A percentile compares a stretch with the other conserved stretches of the same genome.
Evolutionary conservation across 2,888 invertebrate species (phyloP).

Genomic region (Tribolium freemani): DNA sequence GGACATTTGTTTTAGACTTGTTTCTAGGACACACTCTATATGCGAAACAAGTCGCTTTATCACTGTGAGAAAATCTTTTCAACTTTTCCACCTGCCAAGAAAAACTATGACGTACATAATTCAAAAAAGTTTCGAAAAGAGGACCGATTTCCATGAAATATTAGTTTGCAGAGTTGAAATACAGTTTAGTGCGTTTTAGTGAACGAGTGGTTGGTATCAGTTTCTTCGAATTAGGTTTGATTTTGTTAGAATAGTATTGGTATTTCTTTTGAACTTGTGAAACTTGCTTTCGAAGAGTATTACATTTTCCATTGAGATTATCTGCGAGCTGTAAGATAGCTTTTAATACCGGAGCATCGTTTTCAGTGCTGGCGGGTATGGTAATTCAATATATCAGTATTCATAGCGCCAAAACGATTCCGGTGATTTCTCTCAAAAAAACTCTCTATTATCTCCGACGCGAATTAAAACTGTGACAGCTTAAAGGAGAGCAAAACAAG

Average conservation of each 20-base stretch:
- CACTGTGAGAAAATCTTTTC: too few species aligned
- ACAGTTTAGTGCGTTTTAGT: too few species aligned
- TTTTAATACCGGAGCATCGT: constrained; percentile 42
- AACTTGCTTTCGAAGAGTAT: neutral
- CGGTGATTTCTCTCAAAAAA: constrained; percentile 34
- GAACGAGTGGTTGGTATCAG: too few species aligned
- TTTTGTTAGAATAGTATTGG: neutral
- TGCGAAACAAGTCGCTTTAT: too few species aligned
- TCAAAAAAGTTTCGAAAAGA: too few species aligned
- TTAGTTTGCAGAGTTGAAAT: too few species aligned
- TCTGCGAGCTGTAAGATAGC: constrained; percentile 12
- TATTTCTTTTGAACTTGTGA: neutral
- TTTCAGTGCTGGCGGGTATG: constrained; percentile 48
- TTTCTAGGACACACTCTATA: too few species aligned
- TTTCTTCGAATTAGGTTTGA: too few species aligned
- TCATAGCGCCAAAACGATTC: constrained; percentile 53
- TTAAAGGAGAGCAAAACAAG: constrained; percentile 35
- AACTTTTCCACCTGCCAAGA: too few species aligned
- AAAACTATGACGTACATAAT: too few species aligned
- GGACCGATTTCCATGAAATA: too few species aligned
- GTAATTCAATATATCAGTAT: constrained; percentile 54
- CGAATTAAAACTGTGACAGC: constrained; percentile 23
- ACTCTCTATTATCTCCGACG: neutral
- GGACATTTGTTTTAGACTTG: too few species aligned
- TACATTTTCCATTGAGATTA: constrained; percentile 16